Evolutionary conservation across 1,140 invertebrate species (phyloP).

Genomic region (Rhyacophila brunnea): DNA sequence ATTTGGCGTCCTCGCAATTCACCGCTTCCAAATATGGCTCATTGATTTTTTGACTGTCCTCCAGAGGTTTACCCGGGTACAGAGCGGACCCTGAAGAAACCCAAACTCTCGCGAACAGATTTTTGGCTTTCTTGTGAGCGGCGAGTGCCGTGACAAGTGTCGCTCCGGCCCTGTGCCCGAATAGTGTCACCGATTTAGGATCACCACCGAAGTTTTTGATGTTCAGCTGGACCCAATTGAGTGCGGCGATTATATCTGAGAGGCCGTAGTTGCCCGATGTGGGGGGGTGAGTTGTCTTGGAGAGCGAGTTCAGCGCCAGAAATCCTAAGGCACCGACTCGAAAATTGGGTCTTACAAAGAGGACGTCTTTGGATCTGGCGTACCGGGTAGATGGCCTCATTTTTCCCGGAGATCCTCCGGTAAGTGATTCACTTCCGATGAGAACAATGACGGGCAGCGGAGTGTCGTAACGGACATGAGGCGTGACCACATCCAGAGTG

Average conservation of each 20-base stretch:
- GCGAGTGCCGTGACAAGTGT: slow-evolving; percentile 71
- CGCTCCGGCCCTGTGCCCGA: slow-evolving; percentile 77
- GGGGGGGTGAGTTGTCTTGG: slow-evolving; percentile 65
- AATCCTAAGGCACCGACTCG: slow-evolving; percentile 77
- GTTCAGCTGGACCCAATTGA: slow-evolving; percentile 79
- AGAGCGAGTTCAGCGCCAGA: slow-evolving; percentile 67
- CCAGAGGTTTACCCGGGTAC: slow-evolving; percentile 62
- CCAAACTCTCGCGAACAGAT: slow-evolving; percentile 68
- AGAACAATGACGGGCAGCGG: slow-evolving; percentile 79
- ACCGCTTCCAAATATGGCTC: slow-evolving; percentile 58
- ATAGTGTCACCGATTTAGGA: slow-evolving; percentile 69
- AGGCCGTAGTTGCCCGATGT: slow-evolving; percentile 86
- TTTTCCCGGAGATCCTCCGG: slow-evolving; percentile 67
- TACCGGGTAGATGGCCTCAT: slow-evolving; percentile 65
- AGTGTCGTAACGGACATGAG: slow-evolving; percentile 68
- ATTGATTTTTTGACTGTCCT: slow-evolving; percentile 61
- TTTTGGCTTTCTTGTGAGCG: slow-evolving; percentile 49
- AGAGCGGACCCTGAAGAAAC: slow-evolving; percentile 70
- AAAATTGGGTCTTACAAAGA: slow-evolving; percentile 83
- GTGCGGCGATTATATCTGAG: slow-evolving; percentile 72
- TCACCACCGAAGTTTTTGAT: slow-evolving; percentile 83
- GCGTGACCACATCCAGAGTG: slow-evolving; percentile 75
- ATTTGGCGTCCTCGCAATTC: slow-evolving; percentile 55
- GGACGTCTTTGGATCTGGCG: slow-evolving; percentile 71
- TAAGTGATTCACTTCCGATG: slow-evolving; percentile 73